Evolutionary conservation across 2,888 invertebrate species (phyloP), one percentile per base, ranked within the genome.

Genomic region (Phyllotreta cruciferae): DNA sequence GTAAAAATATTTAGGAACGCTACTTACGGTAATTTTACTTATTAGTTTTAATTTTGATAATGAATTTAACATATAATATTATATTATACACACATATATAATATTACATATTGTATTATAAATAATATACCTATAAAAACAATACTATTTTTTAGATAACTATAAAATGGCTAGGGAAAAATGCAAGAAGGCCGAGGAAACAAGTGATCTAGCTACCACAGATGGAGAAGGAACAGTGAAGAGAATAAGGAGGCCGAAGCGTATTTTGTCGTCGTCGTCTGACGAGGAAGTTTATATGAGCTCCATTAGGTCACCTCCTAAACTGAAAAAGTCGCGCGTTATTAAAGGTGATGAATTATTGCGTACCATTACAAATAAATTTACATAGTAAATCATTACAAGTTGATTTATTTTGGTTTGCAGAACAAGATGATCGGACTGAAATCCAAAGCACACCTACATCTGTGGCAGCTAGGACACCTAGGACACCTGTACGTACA

Each of bases 151-250:
- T 39, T 39, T 11, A 54, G 54, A 3, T 54, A 41, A 54, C 24
- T 54, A 54, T 54, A 41, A 38, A 54, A 10, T 41, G 41, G 54
- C 54, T 24, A 38, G 54, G 24, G 39, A 54, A 54, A 54, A 54
- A n/a, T 54, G 54, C 54, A 47, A 39, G 41, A 54, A 54, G 41
- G 24, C 54, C 41, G 54, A 54, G 14, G 41, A n/a, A 39, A 54
- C 34, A 6, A 54, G 54, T 54, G 54, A 54, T 54, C n/a, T 54
- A 39, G 54, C 13, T 54, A 39, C n/a, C n/a, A n/a, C 54, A 39
- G 54, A 54, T 54, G 54, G 38, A 54, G 41, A 49, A 49, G 41
- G 11, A 24, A 24, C 5, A 47, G n/a, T 34, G 1, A 6, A 35
- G 6, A 24, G 14, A 14, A n/a, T n/a, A n/a, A 14, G 24, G 54